phyloP scores from a whole-genome alignment of 2,113 vertebrate genomes.

The Heterotis niloticus region DNA sequence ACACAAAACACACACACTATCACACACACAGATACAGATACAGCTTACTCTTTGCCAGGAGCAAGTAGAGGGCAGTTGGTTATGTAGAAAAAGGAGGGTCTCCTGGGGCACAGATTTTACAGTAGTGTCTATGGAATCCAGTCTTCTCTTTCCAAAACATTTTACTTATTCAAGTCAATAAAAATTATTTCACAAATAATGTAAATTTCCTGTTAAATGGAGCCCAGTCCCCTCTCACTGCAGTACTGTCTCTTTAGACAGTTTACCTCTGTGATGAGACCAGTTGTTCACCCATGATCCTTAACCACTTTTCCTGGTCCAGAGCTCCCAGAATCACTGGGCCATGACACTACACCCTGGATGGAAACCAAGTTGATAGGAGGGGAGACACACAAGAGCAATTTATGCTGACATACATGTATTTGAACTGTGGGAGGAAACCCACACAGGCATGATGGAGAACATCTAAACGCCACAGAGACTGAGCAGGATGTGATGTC shows the following conservation, averaged over 20 bases:
- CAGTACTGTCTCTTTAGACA: neutral
- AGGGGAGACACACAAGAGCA: too few relatives aligned
- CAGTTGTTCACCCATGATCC: too few relatives aligned
- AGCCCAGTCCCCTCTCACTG: neutral
- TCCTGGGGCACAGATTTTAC: neutral
- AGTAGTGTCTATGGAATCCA: neutral
- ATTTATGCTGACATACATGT: too few relatives aligned
- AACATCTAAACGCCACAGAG: too few relatives aligned
- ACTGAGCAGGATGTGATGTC: too few relatives aligned
- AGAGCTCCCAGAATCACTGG: too few relatives aligned
- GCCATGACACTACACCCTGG: too few relatives aligned
- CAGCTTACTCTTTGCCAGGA: neutral
- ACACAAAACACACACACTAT: neutral
- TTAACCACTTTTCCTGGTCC: too few relatives aligned
- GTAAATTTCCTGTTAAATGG: neutral
- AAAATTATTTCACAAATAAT: neutral
- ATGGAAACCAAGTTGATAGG: too few relatives aligned
- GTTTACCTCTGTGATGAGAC: too few relatives aligned
- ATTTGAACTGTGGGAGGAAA: too few relatives aligned
- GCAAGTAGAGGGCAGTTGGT: neutral
- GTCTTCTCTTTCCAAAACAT: slow-evolving; percentile 9
- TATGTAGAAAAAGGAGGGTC: neutral
- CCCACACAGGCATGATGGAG: too few relatives aligned
- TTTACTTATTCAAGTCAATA: neutral
- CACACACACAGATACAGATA: neutral